Conservation (phyloP, 2,797 vertebrate genomes). For the Gephyroberyx darwinii region DNA sequence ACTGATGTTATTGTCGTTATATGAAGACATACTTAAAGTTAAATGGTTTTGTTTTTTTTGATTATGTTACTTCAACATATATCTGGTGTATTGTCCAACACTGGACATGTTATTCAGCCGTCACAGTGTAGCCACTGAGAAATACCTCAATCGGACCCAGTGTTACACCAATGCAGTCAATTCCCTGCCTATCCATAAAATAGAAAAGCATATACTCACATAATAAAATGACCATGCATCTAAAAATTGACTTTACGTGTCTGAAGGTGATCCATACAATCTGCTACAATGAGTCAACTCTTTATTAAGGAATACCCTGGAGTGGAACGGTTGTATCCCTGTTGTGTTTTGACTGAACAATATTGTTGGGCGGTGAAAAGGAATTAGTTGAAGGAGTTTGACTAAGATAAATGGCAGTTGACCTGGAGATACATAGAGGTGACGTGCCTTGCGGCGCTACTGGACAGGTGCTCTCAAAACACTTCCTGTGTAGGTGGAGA, state of each 20-base stretch:
- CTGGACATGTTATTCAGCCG: too few relatives aligned
- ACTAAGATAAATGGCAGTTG: slow-evolving; percentile 68
- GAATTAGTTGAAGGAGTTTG: slow-evolving; percentile 57
- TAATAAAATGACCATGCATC: neutral
- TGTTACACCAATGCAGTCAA: neutral
- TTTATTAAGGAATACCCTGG: neutral
- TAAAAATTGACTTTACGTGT: neutral
- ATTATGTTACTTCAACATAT: neutral
- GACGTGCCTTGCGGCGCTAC: slow-evolving; percentile 68
- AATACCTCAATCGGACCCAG: neutral
- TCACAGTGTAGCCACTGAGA: neutral
- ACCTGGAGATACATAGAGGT: slow-evolving; percentile 59
- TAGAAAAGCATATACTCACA: neutral
- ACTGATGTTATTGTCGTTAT: neutral
- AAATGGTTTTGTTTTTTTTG: neutral
- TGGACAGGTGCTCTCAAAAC: slow-evolving; percentile 64
- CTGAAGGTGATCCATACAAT: neutral
- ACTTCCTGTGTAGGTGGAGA: slow-evolving; percentile 61
- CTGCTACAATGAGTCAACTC: slow-evolving; percentile 14
- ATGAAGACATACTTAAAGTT: neutral
- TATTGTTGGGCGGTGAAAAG: slow-evolving; percentile 41
- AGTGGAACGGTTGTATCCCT: slow-evolving; percentile 30
- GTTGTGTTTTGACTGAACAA: slow-evolving; percentile 41
- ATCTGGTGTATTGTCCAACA: neutral
- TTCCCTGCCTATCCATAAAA: too few relatives aligned